These are phyloP conservation scores for Tanytarsus gracilentus DNA, from an alignment of 2,888 invertebrate genomes.

Conservation along the genomic window DNA sequence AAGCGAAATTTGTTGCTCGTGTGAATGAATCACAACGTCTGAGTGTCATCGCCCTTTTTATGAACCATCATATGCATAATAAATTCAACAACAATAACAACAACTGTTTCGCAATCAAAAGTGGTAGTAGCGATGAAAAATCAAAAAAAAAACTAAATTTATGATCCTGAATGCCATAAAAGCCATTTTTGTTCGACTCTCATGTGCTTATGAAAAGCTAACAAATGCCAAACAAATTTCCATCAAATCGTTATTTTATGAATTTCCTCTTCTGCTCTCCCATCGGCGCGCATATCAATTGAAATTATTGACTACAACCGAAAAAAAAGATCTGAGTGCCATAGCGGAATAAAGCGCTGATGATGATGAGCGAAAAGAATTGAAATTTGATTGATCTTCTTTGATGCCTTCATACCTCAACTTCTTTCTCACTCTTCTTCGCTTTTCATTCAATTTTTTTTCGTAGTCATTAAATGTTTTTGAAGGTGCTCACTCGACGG, in stretches of 20 bases:
- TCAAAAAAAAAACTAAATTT: constrained; percentile 26
- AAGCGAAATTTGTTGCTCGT: neutral
- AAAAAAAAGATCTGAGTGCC: too few species aligned
- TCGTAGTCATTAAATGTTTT: constrained; percentile 19
- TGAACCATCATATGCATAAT: too few species aligned
- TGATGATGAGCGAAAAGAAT: constrained; percentile 15
- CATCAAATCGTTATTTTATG: constrained; percentile 25
- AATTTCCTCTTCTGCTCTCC: constrained; percentile 25
- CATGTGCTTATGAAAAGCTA: too few species aligned
- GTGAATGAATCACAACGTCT: too few species aligned
- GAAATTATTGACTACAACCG: too few species aligned
- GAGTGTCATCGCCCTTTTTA: neutral
- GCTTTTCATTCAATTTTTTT: too few species aligned
- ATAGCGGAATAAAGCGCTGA: constrained; percentile 1
- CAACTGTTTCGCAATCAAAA: neutral
- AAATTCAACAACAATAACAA: too few species aligned
- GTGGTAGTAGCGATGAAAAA: constrained; percentile 28
- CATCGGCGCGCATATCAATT: neutral
- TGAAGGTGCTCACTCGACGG: constrained; percentile 6
- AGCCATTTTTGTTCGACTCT: neutral
- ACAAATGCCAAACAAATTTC: constrained; percentile 25
- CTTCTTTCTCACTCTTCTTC: too few species aligned
- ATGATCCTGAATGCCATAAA: constrained; percentile 23
- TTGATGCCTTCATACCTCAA: constrained; percentile 22
- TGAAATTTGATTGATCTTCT: constrained; percentile 28